Conservation (phyloP, 2,113 vertebrate species). For the Cavia porcellus region DNA sequence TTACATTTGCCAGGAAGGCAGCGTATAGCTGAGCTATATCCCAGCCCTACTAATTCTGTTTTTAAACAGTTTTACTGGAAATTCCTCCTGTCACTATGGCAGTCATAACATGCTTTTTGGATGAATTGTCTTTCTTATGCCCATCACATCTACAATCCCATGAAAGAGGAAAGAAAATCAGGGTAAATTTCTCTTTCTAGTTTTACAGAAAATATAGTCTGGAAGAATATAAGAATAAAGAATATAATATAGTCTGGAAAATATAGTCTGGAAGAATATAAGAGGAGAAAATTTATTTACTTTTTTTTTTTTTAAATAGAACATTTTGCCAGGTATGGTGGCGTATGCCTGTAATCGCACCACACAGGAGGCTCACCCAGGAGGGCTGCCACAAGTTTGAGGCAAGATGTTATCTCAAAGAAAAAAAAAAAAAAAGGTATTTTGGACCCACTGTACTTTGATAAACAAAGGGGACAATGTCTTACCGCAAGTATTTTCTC, state of each 20-base stretch:
- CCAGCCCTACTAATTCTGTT: background rate
- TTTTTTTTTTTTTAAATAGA: background rate
- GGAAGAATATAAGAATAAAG: background rate
- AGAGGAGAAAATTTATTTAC: background rate
- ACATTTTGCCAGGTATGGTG: background rate
- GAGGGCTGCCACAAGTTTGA: background rate
- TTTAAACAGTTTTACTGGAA: slow-evolving; percentile 29
- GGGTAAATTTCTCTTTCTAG: slow-evolving; percentile 18
- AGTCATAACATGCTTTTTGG: background rate
- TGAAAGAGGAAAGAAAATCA: background rate
- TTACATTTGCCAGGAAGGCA: too few species aligned
- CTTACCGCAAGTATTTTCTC: background rate
- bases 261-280: too few species aligned
- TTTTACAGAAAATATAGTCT: background rate
- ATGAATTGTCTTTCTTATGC: slow-evolving; percentile 8
- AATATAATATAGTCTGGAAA: too few species aligned
- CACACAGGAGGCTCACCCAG: background rate
- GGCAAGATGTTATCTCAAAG: background rate
- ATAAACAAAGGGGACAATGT: slow-evolving; percentile 15
- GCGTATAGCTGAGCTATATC: too few species aligned
- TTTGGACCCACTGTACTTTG: background rate
- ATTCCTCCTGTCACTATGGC: background rate
- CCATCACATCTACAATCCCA: background rate
- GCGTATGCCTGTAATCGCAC: background rate
- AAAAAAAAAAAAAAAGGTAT: background rate